A percentile compares a stretch with the other conserved stretches of the same genome.
These are phyloP conservation scores for Homarus americanus DNA, from an alignment of 1,140 invertebrate genomes.

Conservation along the genomic window DNA sequence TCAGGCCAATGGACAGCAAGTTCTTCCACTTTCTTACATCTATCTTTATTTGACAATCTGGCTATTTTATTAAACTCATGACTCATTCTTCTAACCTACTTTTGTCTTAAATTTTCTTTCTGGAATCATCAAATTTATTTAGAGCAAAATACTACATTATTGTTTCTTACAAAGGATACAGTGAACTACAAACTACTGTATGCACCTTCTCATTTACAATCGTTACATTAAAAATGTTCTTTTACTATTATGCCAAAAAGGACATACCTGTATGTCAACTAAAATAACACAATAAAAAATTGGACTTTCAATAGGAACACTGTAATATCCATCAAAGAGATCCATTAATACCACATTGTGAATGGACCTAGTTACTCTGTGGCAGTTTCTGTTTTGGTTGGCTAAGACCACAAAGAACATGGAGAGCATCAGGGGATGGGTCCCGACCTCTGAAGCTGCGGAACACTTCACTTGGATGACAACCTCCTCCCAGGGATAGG, in stretches of 20 bases:
- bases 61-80: too few relatives aligned
- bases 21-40: too few relatives aligned
- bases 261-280: not conserved
- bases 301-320: not conserved
- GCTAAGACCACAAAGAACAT: slow-evolving; percentile 51
- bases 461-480: slow-evolving; percentile 90
- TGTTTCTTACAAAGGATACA: too few relatives aligned
- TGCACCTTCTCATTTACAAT: not conserved
- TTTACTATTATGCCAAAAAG: not conserved
- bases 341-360: not conserved
- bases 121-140: too few relatives aligned
- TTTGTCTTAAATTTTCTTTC: too few relatives aligned
- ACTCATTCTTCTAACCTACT: too few relatives aligned
- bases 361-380: not conserved
- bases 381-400: not conserved
- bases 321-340: not conserved
- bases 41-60: too few relatives aligned
- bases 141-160: too few relatives aligned
- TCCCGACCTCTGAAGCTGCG: slow-evolving; percentile 93
- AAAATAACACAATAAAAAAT: not conserved
- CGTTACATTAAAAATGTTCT: not conserved
- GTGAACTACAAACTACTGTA: too few relatives aligned
- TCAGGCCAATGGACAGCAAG: too few relatives aligned
- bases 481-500: slow-evolving; percentile 88
- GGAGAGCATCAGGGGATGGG: slow-evolving; percentile 88